Conservation (phyloP, 2,888 invertebrate species). For the Muscina levida region DNA sequence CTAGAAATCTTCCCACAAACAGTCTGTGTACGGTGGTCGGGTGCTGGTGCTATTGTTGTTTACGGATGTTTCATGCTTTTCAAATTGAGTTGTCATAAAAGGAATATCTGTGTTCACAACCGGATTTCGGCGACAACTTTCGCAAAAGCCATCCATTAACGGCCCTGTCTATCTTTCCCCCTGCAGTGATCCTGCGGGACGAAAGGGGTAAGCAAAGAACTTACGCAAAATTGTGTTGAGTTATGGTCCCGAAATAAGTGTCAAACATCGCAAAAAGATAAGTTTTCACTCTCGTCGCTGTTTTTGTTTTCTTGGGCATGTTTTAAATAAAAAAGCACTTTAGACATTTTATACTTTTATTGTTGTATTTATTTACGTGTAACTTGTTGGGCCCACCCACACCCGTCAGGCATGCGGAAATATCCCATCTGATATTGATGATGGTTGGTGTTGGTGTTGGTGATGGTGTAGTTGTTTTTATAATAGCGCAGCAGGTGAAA, state of each 20-base stretch:
- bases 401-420: not conserved
- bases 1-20: too few relatives aligned
- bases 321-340: slow-evolving; percentile 53
- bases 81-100: slow-evolving; percentile 60
- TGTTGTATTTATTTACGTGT: slow-evolving; percentile 42
- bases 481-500: too few relatives aligned
- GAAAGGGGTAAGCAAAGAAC: slow-evolving; percentile 4
- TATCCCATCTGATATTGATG: too few relatives aligned
- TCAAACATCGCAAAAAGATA: not conserved
- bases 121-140: slow-evolving; percentile 27
- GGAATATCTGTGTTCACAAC: slow-evolving; percentile 46
- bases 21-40: too few relatives aligned
- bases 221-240: slow-evolving; percentile 8
- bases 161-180: not conserved
- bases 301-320: slow-evolving; percentile 1
- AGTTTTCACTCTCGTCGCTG: not conserved
- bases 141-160: slow-evolving; percentile 8
- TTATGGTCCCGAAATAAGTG: not conserved
- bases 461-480: too few relatives aligned
- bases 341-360: slow-evolving; percentile 47
- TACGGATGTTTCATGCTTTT: slow-evolving; percentile 18
- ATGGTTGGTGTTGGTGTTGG: not conserved
- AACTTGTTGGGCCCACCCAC: not conserved
- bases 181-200: too few relatives aligned
- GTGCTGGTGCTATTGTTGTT: too few relatives aligned